Percentiles rank a stretch among this genome's conserved stretches.
These are phyloP conservation scores for Macrosteles quadrilineatus DNA, from an alignment of 1,140 invertebrate genomes.

Conservation along the genomic window DNA sequence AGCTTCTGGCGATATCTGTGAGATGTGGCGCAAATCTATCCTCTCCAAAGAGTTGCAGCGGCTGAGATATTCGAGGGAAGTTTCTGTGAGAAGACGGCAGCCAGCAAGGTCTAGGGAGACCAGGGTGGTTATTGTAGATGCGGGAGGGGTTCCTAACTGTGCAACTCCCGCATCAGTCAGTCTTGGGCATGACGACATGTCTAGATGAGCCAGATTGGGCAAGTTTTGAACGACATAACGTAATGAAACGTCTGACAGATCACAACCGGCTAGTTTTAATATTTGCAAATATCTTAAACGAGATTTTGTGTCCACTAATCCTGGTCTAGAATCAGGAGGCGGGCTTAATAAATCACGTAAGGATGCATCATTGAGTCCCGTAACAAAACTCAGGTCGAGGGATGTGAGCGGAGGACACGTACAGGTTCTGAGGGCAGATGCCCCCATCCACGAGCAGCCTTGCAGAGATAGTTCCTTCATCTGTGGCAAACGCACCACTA, in stretches of 20 bases:
- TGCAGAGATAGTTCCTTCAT: slow-evolving; percentile 77
- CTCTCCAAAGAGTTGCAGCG: slow-evolving; percentile 64
- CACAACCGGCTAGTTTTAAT: slow-evolving; percentile 79
- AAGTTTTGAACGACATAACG: slow-evolving; percentile 78
- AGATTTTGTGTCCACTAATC: slow-evolving; percentile 77
- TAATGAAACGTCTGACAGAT: slow-evolving; percentile 85
- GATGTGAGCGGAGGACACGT: slow-evolving; percentile 77
- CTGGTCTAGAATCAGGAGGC: slow-evolving; percentile 80
- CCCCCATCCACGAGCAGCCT: slow-evolving; percentile 76
- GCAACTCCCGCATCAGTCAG: slow-evolving; percentile 88
- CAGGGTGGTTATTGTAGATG: slow-evolving; percentile 59
- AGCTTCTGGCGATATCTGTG: slow-evolving; percentile 73
- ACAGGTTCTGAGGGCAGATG: slow-evolving; percentile 79
- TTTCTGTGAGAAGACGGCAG: slow-evolving; percentile 80
- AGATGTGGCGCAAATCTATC: slow-evolving; percentile 73
- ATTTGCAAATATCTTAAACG: slow-evolving; percentile 74
- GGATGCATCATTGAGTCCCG: slow-evolving; percentile 77
- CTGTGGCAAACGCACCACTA: slow-evolving; percentile 79
- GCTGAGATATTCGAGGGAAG: slow-evolving; percentile 73
- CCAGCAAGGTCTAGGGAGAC: slow-evolving; percentile 73
- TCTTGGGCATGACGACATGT: slow-evolving; percentile 82
- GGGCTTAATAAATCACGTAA: slow-evolving; percentile 81
- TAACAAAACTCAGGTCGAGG: slow-evolving; percentile 79
- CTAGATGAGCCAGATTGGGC: slow-evolving; percentile 68
- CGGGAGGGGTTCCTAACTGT: slow-evolving; percentile 68